Base-by-base conservation (phyloP, 2,888 invertebrate species). In the Fragum fragum region DNA sequence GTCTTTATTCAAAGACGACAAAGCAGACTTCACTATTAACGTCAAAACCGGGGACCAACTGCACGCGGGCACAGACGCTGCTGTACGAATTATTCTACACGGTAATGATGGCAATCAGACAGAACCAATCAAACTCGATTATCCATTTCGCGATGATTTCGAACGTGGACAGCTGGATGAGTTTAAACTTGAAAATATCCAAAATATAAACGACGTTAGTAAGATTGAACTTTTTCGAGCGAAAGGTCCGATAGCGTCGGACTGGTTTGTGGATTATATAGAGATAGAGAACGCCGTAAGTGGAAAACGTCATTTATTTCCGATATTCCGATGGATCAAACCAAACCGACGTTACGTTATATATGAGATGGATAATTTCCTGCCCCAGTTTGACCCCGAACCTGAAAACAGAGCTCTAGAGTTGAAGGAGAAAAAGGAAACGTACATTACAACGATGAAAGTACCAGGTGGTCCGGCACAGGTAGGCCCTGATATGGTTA, bases 1-100 rank as follows among this genome's bases (percentile, higher is more conserved):
- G 57, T 57, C 28, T 26, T 18, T 57, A 23, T 57, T 23, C 28
- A 23, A 26, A 23, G 18, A n/a, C 63, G 55, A 76, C 14, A 61
- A 73, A 16, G 66, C 70, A 1, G 72, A 83, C 36, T 83, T 81
- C 32, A 57, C 71, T 0, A 73, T 95, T 6, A 90, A 93, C 76
- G 94, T 95, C 11, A 92, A 92, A 42, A 95, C 95, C 0, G 95
- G 95, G 1, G 95, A 95, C 87, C 90, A 92, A 26, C 90, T 91
- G 66, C 91, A 91, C 6, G 91, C 94, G 0, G 94, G 93, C 0
- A 94, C 94, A 0, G 94, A 95, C 75, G 94, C 94, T 47, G 93
- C 93, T 61, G 92, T 95, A 2, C 90, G 87, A 75, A 84, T 95
- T 1, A 86, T 90, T 3, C 83, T 95, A 1, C 90, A 93, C 63